Conservation (phyloP, 1,140 invertebrate species). For the Drosophila pachea region DNA sequence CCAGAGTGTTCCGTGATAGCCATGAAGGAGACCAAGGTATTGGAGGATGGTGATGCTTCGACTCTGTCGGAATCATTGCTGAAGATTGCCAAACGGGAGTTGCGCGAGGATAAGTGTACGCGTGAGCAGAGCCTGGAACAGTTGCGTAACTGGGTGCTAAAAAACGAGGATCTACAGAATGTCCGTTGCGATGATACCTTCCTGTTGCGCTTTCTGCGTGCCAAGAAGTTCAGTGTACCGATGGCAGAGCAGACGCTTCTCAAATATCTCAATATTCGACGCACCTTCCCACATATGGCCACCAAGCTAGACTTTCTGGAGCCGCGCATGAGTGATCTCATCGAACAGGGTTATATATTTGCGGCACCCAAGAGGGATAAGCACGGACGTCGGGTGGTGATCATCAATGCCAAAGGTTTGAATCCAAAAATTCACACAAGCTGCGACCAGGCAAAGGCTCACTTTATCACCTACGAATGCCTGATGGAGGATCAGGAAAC, state of each 20-base stretch:
- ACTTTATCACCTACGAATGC: constrained; percentile 86
- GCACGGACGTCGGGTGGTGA: constrained; percentile 85
- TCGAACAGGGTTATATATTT: constrained; percentile 85
- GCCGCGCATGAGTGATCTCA: constrained; percentile 82
- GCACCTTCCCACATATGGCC: constrained; percentile 83
- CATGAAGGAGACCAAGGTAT: constrained; percentile 62
- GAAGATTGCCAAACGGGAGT: constrained; percentile 82
- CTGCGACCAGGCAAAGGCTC: constrained; percentile 84
- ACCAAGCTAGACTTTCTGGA: constrained; percentile 84
- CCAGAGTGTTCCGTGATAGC: constrained; percentile 8
- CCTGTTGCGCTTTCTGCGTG: constrained; percentile 86
- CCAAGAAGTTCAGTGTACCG: constrained; percentile 88
- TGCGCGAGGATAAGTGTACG: constrained; percentile 83
- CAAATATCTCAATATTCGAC: constrained; percentile 88
- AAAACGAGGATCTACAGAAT: constrained; percentile 84
- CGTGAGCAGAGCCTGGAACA: constrained; percentile 82
- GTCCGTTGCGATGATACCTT: constrained; percentile 86
- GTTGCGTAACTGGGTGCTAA: constrained; percentile 84
- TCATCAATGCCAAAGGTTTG: constrained; percentile 84
- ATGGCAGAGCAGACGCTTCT: constrained; percentile 88
- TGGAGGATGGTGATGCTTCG: constrained; percentile 32
- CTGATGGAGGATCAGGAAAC: constrained; percentile 86
- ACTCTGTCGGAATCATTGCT: constrained; percentile 78
- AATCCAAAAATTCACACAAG: constrained; percentile 83
- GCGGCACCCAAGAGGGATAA: constrained; percentile 86